Base-by-base conservation (phyloP, 2,797 vertebrate species). In the Phaenicophaeus curvirostris region DNA sequence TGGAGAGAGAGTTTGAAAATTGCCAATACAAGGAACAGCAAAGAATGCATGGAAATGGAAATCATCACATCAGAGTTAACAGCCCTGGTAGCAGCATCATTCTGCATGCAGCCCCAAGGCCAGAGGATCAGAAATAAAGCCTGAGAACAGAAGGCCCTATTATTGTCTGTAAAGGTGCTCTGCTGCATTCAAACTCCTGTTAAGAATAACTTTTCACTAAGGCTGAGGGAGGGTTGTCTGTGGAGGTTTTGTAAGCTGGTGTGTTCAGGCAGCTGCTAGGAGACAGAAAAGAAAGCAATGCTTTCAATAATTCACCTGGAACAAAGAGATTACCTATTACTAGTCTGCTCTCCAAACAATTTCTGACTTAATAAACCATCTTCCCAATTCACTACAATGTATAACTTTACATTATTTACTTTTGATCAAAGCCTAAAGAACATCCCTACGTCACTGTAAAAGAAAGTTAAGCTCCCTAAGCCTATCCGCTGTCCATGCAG, bases 31-130 rank as follows among this genome's bases (percentile, higher is more conserved):
- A 66, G 51, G 53, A 82, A 50, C 0, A 39, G 39, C n/a, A 55
- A 7, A 18, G 17, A 44, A 44, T 44, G 17, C 16, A 44, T 7
- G 1, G 53, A 63, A 58, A 41, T 31, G 39, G 37, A 18, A 68
- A 87, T 15, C 51, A 75, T 41, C 62, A 13, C 10, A 13, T 48
- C 58, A 33, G 41, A 68, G 10, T 23, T 27, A 20, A 6, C 78
- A 74, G 11, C 8, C 48, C 9, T 9, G 3, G 0, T 5, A 23
- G 8, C 9, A 11, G 28, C 8, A 33, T 14, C 7, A 42, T 15
- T 25, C 48, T 59, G 28, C 30, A 39, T 65, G 42, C 69, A 84
- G 61, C 46, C 46, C 9, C 19, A 19, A 50, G 51, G 51, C 41
- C 24, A 48, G 12, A 63, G 27, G 23, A 61, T 63, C 54, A 65